These are phyloP conservation scores for Psilopogon haemacephalus DNA, from an alignment of 2,113 vertebrate species.

Conservation along the genomic window DNA sequence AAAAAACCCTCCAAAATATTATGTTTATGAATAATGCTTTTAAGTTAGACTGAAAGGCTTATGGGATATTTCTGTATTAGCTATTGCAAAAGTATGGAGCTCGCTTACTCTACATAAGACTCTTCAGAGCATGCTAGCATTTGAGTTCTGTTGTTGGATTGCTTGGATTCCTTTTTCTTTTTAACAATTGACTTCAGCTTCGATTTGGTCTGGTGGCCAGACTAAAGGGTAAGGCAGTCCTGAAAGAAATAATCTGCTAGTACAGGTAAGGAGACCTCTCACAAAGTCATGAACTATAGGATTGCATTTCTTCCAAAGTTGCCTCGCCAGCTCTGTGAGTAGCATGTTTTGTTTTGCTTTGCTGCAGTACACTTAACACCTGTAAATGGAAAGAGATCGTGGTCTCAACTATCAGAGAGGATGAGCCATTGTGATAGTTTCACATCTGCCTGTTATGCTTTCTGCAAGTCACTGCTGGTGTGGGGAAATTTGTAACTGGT, in stretches of 20 bases:
- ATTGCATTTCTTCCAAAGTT: not conserved
- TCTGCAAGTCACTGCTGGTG: not conserved
- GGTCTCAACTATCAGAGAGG: not conserved
- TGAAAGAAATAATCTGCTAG: not conserved
- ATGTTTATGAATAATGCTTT: not conserved
- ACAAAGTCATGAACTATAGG: not conserved
- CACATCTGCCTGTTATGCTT: not conserved
- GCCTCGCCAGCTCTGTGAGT: not conserved
- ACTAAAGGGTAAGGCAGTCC: not conserved
- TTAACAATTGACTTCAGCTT: not conserved
- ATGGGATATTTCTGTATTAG: not conserved
- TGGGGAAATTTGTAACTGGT: not conserved
- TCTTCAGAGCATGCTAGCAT: not conserved
- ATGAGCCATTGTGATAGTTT: not conserved
- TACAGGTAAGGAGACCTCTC: not conserved
- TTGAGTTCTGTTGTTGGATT: not conserved
- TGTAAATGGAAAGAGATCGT: fast-evolving
- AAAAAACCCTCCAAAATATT: not conserved
- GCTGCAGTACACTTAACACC: not conserved
- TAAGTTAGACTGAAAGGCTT: not conserved
- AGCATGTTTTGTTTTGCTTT: not conserved
- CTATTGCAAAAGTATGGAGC: not conserved
- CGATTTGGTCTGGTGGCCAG: not conserved
- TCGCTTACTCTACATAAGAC: not conserved
- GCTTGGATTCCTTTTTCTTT: fast-evolving